phyloP scores from a whole-genome alignment of 2,888 invertebrate species.

The Cephus spinipes region DNA sequence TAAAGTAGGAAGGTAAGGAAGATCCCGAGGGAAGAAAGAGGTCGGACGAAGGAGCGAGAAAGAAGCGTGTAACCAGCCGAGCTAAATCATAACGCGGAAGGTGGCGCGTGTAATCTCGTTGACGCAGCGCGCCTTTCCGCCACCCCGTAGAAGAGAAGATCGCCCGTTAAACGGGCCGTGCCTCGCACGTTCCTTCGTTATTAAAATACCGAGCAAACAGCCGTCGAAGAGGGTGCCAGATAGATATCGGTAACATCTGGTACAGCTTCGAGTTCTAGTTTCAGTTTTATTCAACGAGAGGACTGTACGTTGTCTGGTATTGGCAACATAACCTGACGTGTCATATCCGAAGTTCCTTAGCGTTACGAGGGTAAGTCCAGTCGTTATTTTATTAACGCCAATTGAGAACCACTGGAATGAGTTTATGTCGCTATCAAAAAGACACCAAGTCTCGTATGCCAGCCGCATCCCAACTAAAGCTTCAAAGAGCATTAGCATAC shows the following conservation, averaged over 20 bases:
- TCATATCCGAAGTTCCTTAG: not conserved
- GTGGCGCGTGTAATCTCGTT: slow-evolving; percentile 58
- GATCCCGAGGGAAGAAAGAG: slow-evolving; percentile 7
- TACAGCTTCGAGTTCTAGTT: not conserved
- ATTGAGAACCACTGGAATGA: slow-evolving; percentile 61
- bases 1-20: not conserved
- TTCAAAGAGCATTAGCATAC: slow-evolving; percentile 65
- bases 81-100: slow-evolving; percentile 38
- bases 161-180: slow-evolving; percentile 53
- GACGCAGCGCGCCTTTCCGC: slow-evolving; percentile 45
- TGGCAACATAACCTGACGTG: not conserved
- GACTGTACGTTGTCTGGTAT: not conserved
- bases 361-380: not conserved
- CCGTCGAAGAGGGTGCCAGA: slow-evolving; percentile 23
- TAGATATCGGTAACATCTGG: slow-evolving; percentile 17
- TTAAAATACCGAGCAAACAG: slow-evolving; percentile 48
- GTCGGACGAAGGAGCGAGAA: slow-evolving; percentile 9
- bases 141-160: slow-evolving; percentile 34
- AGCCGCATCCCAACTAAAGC: slow-evolving; percentile 60
- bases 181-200: slow-evolving; percentile 50
- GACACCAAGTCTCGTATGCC: slow-evolving; percentile 61
- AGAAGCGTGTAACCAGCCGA: slow-evolving; percentile 27
- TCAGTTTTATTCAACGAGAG: not conserved
- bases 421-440: slow-evolving; percentile 64
- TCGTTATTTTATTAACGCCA: not conserved